Evolutionary conservation across 2,888 invertebrate genomes (phyloP).

Genomic region (Spialia ferax): DNA sequence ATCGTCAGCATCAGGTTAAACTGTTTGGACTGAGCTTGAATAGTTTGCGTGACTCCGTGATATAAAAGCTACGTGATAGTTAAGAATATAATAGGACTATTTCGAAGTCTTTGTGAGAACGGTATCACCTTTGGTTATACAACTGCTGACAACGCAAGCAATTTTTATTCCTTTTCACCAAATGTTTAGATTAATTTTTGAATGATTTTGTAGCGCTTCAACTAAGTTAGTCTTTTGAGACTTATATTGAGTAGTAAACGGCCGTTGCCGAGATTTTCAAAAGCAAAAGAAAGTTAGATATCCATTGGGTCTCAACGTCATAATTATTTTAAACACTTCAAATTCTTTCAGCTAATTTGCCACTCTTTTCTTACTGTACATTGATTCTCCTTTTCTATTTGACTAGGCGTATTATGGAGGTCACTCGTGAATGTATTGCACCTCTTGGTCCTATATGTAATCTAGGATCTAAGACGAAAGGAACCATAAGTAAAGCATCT

Average conservation of each 20-base stretch:
- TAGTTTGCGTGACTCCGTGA: slow-evolving; percentile 33
- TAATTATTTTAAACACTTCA: too few relatives aligned
- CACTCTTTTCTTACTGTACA: too few relatives aligned
- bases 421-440: too few relatives aligned
- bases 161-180: slow-evolving; percentile 13
- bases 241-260: neutral
- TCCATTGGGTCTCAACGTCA: too few relatives aligned
- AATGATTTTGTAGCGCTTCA: neutral
- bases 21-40: slow-evolving; percentile 13
- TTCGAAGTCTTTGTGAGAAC: slow-evolving; percentile 39
- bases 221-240: neutral
- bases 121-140: slow-evolving; percentile 31
- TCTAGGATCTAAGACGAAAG: too few relatives aligned
- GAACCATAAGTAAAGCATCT: too few relatives aligned
- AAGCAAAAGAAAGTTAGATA: too few relatives aligned
- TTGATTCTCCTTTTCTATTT: too few relatives aligned
- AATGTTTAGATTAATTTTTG: slow-evolving; percentile 12
- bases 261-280: neutral
- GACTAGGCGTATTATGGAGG: too few relatives aligned
- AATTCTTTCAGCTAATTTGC: too few relatives aligned
- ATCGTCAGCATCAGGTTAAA: slow-evolving; percentile 21
- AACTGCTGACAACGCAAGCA: slow-evolving; percentile 10
- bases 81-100: slow-evolving; percentile 22
- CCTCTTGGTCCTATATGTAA: too few relatives aligned
- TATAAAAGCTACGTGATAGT: slow-evolving; percentile 34